Evolutionary conservation across 2,797 vertebrate species (phyloP), one percentile per base, ranked within the genome.

Genomic region (Myioborus miniatus): DNA sequence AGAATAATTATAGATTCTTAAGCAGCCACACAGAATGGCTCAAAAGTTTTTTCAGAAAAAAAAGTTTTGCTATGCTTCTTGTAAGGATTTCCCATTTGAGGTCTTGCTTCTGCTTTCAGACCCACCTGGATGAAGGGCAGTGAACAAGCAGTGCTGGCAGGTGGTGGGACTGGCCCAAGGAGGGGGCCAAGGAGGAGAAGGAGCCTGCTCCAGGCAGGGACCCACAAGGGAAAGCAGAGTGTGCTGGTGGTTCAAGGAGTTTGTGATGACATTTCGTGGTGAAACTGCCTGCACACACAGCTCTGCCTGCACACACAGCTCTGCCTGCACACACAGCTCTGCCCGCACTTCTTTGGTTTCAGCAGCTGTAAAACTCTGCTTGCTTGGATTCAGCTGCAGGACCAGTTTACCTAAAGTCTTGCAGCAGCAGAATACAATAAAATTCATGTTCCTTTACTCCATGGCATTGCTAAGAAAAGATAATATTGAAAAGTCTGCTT

Each of bases 251-350:
- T 30, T 85, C 56, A 46, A 56, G 69, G 41, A 80, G 60, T 44
- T 78, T 4, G 1, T 22, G 52, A 30, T 0, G 0, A 46, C 21
- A 18, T 68, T 77, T 74, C 0, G 0, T 21, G 22, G 34, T 68
- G 32, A 53, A 81, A 81, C 20, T 12, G 37, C 37, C 37, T 37
- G 37, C 37, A 37, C 37, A 37, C 37, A 37, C 37, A 37, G 37
- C 37, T 37, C 20, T 0, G 0, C 49, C 69, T 46, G 44, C 56
- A 52, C 4, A 37, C 37, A 37, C 37, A 37, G 37, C 37, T 37
- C 20, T 0, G 0, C 49, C 69, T 46, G 44, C 56, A 52, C 4
- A 9, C 0, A 0, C 27, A 50, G 19, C 27, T 85, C 68, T 77
- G 27, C 26, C 52, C 24, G 60, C 36, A 49, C 14, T 67, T 24